A percentile compares a stretch with the other conserved stretches of the same genome.
Conservation (phyloP, 2,797 vertebrate genomes). For the Hippocampus kuda region DNA sequence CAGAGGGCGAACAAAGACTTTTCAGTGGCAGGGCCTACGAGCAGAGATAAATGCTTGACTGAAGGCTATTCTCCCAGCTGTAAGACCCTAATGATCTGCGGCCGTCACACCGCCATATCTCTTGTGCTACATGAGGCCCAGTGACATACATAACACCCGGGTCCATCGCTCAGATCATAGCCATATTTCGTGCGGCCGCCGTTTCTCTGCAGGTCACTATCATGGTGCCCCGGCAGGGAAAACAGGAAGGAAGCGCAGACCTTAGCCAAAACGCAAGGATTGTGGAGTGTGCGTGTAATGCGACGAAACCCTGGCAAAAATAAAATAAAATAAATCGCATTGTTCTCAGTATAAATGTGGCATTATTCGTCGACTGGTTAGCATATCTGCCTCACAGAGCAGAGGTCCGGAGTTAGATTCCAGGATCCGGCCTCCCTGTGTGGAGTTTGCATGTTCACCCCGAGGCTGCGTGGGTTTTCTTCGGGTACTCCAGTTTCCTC, state of each 20-base stretch:
- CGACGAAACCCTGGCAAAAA: neutral
- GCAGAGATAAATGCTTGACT: slow-evolving; percentile 65
- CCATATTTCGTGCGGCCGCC: slow-evolving; percentile 20
- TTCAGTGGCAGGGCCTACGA: slow-evolving; percentile 34
- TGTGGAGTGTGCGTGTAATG: neutral
- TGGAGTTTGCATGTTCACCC: no score
- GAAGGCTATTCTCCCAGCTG: slow-evolving; percentile 58
- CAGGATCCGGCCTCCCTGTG: no score
- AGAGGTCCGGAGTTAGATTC: no score
- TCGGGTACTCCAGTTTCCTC: no score
- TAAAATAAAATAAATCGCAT: no score
- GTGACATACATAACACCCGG: slow-evolving; percentile 42
- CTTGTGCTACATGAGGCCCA: slow-evolving; percentile 56
- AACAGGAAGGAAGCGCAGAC: neutral
- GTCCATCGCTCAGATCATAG: slow-evolving; percentile 48
- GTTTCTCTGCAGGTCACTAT: slow-evolving; percentile 43
- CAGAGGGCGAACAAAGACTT: slow-evolving; percentile 62
- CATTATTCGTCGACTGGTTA: no score
- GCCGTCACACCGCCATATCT: slow-evolving; percentile 56
- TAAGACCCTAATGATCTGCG: slow-evolving; percentile 60
- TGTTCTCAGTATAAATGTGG: no score
- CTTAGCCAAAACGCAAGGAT: neutral
- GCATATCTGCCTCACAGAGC: no score
- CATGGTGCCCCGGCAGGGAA: slow-evolving; percentile 3
- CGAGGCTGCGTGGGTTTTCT: no score